These are phyloP conservation scores for Minunthozetes semirufus DNA, from an alignment of 2,888 invertebrate species.

Conservation along the genomic window DNA sequence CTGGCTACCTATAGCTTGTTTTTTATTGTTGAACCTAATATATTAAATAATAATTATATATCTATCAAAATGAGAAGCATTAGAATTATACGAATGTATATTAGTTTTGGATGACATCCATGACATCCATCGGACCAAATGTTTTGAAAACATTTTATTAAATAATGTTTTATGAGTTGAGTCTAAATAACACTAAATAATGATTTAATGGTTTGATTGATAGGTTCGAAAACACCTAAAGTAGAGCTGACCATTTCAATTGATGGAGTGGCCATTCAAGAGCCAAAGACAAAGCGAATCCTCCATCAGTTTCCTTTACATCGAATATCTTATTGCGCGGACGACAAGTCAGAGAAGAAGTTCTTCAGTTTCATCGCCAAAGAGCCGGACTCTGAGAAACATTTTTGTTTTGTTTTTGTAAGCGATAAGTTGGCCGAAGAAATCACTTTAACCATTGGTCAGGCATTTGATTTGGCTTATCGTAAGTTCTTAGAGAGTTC, in stretches of 20 bases:
- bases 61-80: no score
- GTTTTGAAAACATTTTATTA: no score
- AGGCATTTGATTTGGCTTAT: conserved; percentile 96
- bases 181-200: no score
- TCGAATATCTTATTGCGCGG: conserved; percentile 96
- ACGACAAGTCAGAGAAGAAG: conserved; percentile 94
- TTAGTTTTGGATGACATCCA: no score
- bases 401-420: conserved; percentile 94
- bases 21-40: no score
- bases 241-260: conserved; percentile 90
- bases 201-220: neutral
- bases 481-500: conserved; percentile 83
- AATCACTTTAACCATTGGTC: conserved; percentile 94
- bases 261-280: conserved; percentile 89
- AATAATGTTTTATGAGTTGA: no score
- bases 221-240: conserved; percentile 50
- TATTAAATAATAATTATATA: no score
- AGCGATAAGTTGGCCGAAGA: conserved; percentile 96
- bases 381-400: conserved; percentile 66
- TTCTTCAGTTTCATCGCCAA: conserved; percentile 94
- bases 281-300: conserved; percentile 61
- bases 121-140: no score
- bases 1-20: no score
- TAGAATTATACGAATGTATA: no score
- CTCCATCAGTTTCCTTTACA: conserved; percentile 92